Conservation (phyloP, 2,113 vertebrate genomes). For the Sphaerodactylus townsendi region DNA sequence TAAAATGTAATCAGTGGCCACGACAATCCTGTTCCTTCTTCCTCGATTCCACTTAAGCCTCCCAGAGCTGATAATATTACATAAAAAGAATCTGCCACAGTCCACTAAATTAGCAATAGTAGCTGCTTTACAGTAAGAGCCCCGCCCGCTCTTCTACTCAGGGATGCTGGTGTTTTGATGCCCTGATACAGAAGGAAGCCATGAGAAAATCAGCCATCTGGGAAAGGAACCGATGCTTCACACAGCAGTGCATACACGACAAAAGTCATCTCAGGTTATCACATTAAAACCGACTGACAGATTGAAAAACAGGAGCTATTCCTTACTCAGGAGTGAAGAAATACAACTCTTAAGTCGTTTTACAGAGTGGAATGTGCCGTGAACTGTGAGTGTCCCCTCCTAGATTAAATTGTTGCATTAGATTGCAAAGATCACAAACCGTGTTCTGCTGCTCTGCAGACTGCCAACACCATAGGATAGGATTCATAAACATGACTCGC, state of each 20-base stretch:
- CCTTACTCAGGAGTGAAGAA: constrained; percentile 11
- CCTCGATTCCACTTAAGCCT: constrained; percentile 59
- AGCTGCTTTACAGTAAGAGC: neutral
- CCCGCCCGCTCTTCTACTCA: constrained; percentile 47
- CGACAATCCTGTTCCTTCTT: constrained; percentile 53
- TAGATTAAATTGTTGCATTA: neutral
- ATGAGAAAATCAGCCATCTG: constrained; percentile 17
- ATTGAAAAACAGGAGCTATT: constrained; percentile 10
- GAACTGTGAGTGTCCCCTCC: neutral
- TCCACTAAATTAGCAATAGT: constrained; percentile 36
- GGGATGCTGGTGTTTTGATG: constrained; percentile 33
- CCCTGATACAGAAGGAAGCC: constrained; percentile 47
- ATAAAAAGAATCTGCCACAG: constrained; percentile 43
- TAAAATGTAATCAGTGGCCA: neutral
- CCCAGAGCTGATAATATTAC: constrained; percentile 33
- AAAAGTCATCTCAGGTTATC: constrained; percentile 15
- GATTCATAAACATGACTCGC: constrained; percentile 2
- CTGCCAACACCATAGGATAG: neutral
- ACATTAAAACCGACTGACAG: neutral
- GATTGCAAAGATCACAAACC: neutral
- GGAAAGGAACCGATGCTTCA: neutral
- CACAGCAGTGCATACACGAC: neutral
- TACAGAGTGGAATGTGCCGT: neutral
- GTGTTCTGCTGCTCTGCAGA: neutral
- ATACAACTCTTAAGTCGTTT: constrained; percentile 23